Evolutionary conservation across 2,797 vertebrate genomes (phyloP).

Genomic region (Mergus octosetaceus): DNA sequence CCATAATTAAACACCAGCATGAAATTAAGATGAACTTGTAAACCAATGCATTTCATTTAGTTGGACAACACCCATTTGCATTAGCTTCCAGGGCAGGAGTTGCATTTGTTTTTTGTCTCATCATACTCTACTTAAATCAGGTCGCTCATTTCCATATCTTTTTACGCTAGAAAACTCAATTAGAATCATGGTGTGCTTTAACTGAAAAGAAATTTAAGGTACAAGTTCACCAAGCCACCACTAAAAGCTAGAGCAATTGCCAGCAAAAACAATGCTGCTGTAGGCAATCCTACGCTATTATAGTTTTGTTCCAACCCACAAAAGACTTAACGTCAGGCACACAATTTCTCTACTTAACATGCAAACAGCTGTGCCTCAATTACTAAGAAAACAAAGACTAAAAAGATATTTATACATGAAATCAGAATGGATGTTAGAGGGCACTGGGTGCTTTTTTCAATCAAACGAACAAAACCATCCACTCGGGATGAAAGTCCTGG

Average conservation of each 20-base stretch:
- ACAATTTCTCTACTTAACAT: conserved; percentile 48
- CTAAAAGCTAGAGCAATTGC: conserved; percentile 17
- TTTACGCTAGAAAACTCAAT: conserved; percentile 24
- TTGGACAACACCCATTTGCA: conserved; percentile 40
- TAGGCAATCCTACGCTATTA: conserved; percentile 49
- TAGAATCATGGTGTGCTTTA: background rate
- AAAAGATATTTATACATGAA: background rate
- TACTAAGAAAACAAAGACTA: conserved; percentile 39
- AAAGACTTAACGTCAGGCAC: conserved; percentile 10
- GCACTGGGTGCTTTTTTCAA: background rate
- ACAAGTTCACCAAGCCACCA: conserved; percentile 63
- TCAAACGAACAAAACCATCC: background rate
- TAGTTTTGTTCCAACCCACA: conserved; percentile 22
- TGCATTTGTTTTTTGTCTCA: background rate
- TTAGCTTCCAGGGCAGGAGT: conserved; percentile 32
- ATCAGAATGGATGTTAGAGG: background rate
- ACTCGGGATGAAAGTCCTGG: background rate
- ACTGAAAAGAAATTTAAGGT: conserved; percentile 43
- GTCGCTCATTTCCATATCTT: conserved; percentile 30
- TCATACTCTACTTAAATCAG: background rate
- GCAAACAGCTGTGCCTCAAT: conserved; percentile 28
- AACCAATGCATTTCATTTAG: conserved; percentile 23
- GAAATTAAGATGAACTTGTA: conserved; percentile 44
- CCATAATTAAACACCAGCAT: conserved; percentile 2
- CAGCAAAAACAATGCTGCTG: conserved; percentile 60